Evolutionary conservation across 2,113 vertebrate genomes (phyloP), one percentile per base, ranked within the genome.

Genomic region (Grallaria varia): DNA sequence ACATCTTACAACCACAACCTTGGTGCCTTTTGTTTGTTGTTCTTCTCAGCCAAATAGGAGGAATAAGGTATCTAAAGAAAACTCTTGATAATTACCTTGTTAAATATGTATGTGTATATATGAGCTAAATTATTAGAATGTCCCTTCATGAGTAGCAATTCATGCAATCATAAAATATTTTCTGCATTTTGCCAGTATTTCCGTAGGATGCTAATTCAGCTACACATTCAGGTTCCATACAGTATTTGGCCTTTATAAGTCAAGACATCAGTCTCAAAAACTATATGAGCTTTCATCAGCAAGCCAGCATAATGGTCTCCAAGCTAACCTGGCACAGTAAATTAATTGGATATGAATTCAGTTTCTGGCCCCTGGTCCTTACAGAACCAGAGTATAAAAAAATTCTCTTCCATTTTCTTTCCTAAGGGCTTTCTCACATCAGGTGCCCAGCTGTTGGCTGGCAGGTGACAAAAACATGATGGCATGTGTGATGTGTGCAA

Each of bases 261-360:
- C 45, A 76, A 75, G 68, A 89, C 6, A 42, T 9, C 30, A 90
- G 74, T 86, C 21, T 83, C 31, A 86, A 94, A 94, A 80, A n/a
- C 2, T 0, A 64, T 62, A 58, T n/a, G 31, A 62, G 10, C 73
- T 83, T 94, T 85, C 50, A 87, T 58, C 22, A 66, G 55, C 27
- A 87, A 73, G 44, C n/a, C 74, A 73, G 18, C 35, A 58, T 49
- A 35, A 13, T 69, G 21, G 42, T 86, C 23, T 95, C 19, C 6
- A 86, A 62, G 88, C 50, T 63, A 67, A 76, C n/a, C 42, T 80
- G 37, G 59, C 53, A 50, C 4, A 58, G n/a, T 45, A 90, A 68
- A 66, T 86, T 69, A 76, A 58, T 80, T 55, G 60, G 17, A 40
- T 66, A 79, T 62, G 4, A 88, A 53, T 63, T 84, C 75, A 25